Evolutionary conservation across 2,888 invertebrate species (phyloP).

Genomic region (Keiferia lycopersicella): DNA sequence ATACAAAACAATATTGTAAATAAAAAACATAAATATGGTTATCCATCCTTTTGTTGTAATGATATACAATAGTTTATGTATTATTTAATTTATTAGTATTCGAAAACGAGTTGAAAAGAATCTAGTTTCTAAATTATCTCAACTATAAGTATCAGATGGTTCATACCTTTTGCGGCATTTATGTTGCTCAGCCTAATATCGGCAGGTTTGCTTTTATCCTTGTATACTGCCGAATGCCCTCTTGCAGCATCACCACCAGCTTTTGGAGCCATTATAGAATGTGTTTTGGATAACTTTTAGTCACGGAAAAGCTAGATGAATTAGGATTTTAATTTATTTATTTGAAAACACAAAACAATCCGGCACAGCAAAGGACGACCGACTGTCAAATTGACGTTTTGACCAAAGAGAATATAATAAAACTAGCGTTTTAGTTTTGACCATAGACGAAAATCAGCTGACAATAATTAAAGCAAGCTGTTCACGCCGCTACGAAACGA

Average conservation of each 20-base stretch:
- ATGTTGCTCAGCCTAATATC: conserved; percentile 98
- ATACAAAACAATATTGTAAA: neutral
- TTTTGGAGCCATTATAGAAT: conserved; percentile 67
- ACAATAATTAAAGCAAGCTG: neutral
- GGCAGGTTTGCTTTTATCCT: conserved; percentile 96
- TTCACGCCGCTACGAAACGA: neutral
- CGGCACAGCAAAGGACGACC: neutral
- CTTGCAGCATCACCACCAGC: conserved; percentile 73
- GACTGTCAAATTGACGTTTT: neutral
- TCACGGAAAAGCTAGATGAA: conserved; percentile 21
- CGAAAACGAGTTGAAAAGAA: neutral
- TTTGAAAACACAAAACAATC: conserved; percentile 9
- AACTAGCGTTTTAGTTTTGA: neutral
- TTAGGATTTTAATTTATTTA: conserved; percentile 20
- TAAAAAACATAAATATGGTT: neutral
- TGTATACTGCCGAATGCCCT: conserved; percentile 84
- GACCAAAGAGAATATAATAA: neutral
- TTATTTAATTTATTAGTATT: neutral
- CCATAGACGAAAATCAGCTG: conserved; percentile 3
- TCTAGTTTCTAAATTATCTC: neutral
- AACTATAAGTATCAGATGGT: conserved; percentile 17
- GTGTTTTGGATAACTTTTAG: conserved; percentile 17
- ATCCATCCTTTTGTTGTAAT: neutral
- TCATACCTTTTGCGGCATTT: conserved; percentile 96
- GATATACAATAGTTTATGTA: neutral